These are phyloP conservation scores for Cotesia typhae DNA, from an alignment of 1,140 invertebrate species.

Conservation along the genomic window DNA sequence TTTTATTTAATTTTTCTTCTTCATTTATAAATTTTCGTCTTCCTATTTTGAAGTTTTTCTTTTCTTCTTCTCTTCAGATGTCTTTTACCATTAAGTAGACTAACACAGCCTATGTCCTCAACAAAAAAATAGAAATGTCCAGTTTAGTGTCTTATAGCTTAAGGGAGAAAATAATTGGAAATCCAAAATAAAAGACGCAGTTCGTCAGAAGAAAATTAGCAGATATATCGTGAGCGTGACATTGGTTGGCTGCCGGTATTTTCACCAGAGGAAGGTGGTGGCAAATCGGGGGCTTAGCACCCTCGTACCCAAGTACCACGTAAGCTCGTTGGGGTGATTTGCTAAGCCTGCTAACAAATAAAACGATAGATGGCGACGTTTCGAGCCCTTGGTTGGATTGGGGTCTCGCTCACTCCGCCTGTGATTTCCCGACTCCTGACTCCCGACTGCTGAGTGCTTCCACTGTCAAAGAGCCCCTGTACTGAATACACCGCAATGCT, in stretches of 20 bases:
- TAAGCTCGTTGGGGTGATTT: slow-evolving; percentile 65
- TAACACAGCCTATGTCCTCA: too few species aligned
- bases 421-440: background rate
- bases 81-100: too few species aligned
- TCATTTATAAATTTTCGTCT: too few species aligned
- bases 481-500: background rate
- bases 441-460: slow-evolving; percentile 19
- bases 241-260: slow-evolving; percentile 28
- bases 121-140: too few species aligned
- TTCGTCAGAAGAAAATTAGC: slow-evolving; percentile 39
- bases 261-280: slow-evolving; percentile 18
- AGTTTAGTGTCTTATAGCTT: too few species aligned
- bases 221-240: slow-evolving; percentile 21
- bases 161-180: too few species aligned
- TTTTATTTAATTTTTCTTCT: too few species aligned
- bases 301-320: slow-evolving; percentile 55
- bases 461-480: slow-evolving; percentile 5
- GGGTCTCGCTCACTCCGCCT: slow-evolving; percentile 14
- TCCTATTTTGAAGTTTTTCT: too few species aligned
- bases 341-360: slow-evolving; percentile 66
- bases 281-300: slow-evolving; percentile 55
- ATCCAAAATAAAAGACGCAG: too few species aligned
- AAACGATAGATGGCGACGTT: slow-evolving; percentile 65
- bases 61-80: too few species aligned
- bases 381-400: slow-evolving; percentile 44